Base-by-base conservation (phyloP, 2,113 vertebrate species). In the Cariama cristata region DNA sequence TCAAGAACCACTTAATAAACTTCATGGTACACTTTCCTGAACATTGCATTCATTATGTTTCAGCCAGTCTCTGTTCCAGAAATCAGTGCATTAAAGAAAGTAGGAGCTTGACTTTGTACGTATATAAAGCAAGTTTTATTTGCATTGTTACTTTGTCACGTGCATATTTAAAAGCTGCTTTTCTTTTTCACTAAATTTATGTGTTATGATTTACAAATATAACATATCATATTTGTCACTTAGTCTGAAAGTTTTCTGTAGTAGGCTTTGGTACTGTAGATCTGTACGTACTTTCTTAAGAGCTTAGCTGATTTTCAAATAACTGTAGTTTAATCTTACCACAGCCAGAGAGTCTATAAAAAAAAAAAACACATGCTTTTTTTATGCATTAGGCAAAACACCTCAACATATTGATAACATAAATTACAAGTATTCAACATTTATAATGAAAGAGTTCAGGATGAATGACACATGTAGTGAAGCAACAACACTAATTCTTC, bases 361-460 rank as follows among this genome's bases (percentile, higher is more conserved):
- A 83, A 84, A 90, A 76, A 75, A 84, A 49, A 30, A 22, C 12
- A 22, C 12, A 5, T 67, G 28, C 8, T 50, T 20, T 20, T 76
- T 89, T 89, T 84, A 32, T 21, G 38, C 30, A 40, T 84, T 55
- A 80, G 12, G 79, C 30, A 82, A 94, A 94, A 62, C 13, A 23
- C 42, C 0, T 0, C 52, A 89, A 77, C 8, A 49, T 58, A 86
- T 9, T 79, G 49, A 93, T 82, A 89, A 76, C 16, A 58, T 69
- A 97, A 94, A 86, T 94, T 86, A 58, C 14, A 96, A 91, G 69
- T 50, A 80, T 79, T 95, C 73, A 91, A 26, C 32, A 74, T 75
- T 90, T 73, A 47, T 69, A 90, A 59, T 89, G 58, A 91, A 95
- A 85, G 28, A 58, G 7, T 79, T 93, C 10, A 8, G 24, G 52